Base-by-base conservation (phyloP, 37 sponge, comb jelly and placozoan species). In the Beroe forskalii region DNA sequence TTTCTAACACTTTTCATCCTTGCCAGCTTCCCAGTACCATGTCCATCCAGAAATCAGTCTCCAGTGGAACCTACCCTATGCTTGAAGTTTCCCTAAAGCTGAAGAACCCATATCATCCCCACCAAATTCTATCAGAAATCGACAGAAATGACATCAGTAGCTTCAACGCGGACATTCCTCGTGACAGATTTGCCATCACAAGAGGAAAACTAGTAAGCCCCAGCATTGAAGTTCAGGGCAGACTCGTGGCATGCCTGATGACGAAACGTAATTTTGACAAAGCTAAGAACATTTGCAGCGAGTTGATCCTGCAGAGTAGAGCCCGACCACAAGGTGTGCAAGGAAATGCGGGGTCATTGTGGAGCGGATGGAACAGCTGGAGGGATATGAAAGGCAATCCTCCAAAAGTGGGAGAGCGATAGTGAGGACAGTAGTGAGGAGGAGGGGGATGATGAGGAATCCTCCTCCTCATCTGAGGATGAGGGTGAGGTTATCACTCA, bases 401-500 rank as follows among this genome's bases (percentile, higher is more conserved):
- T n/a, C n/a, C n/a, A n/a, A n/a, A 41, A 44, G 86, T 80, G 43
- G 43, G 86, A 80, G n/a, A n/a, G n/a, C n/a, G n/a, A n/a, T n/a
- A n/a, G n/a, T n/a, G n/a, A n/a, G 3, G 35, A 37, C 42, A 38
- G 40, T 41, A 80, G 86, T 43, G 86, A 80, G 4, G 35, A 37
- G 40, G 30, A 25, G 4, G 30, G 27, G 8, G 55, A 43, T 41
- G 37, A 20, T 23, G 55, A 80, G 14, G 44, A 17, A 37, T 28
- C 30, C 3, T 9, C 23, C 1, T 6, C 8, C n/a, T 43, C 40
- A 6, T n/a, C n/a, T n/a, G n/a, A n/a, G n/a, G n/a, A n/a, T n/a
- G 86, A 43, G 28, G 86, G 40, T 41, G 86, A 80, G 86, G 86
- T 80, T 41, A 80, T 80, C 40, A 80, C 86, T n/a, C 86, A 80